Conservation (phyloP, 1,140 invertebrate genomes). For the Caenorhabditis inopinata region DNA sequence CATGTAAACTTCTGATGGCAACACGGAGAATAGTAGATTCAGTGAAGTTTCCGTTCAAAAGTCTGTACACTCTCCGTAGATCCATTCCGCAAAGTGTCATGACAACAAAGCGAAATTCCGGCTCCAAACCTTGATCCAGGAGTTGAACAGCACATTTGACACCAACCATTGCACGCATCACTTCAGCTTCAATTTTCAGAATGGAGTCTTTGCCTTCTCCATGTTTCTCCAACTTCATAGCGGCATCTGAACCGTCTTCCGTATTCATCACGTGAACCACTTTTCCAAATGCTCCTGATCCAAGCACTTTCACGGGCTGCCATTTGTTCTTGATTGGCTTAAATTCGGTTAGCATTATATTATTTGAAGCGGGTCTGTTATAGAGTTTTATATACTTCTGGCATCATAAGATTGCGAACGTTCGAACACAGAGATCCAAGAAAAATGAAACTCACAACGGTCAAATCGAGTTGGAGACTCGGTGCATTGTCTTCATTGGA, state of each 20-base stretch:
- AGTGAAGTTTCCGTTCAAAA: background rate
- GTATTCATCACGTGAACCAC: background rate
- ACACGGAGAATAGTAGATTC: conserved; percentile 5
- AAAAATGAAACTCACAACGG: no score
- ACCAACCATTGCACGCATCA: background rate
- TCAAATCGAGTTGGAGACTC: no score
- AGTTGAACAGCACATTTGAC: background rate
- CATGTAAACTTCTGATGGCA: background rate
- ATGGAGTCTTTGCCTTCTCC: background rate
- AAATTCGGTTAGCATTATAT: no score
- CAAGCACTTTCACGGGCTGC: background rate
- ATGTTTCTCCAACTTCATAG: background rate
- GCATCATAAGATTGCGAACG: no score
- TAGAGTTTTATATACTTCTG: no score
- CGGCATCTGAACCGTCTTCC: background rate
- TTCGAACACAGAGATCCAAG: no score
- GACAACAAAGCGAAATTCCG: background rate
- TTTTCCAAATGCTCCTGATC: conserved; percentile 4
- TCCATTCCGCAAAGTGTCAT: conserved; percentile 16
- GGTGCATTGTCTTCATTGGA: no score
- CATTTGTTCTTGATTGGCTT: background rate
- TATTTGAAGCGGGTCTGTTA: no score
- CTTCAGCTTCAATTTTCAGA: background rate
- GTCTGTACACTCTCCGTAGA: background rate
- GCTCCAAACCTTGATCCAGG: background rate